phyloP scores from a whole-genome alignment of 1,140 invertebrate genomes.

The Bombus sibiricus region DNA sequence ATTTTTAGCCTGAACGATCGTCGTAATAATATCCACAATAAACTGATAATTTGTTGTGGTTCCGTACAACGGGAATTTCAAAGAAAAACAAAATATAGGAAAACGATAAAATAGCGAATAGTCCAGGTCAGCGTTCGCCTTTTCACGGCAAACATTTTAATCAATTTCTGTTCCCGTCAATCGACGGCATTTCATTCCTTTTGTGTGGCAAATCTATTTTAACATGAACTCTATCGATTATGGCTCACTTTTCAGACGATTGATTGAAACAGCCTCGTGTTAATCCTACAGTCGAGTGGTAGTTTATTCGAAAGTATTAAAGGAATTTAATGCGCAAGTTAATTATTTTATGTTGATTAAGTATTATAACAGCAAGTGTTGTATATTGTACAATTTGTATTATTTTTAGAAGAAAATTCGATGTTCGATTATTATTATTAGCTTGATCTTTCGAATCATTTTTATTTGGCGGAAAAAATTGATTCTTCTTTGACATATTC shows the following conservation, averaged over 20 bases:
- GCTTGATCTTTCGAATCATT: not conserved
- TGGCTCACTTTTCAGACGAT: not conserved
- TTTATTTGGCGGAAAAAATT: not conserved
- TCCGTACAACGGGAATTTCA: not conserved
- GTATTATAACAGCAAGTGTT: not conserved
- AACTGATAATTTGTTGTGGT: not conserved
- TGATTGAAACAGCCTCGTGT: not conserved
- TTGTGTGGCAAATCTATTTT: not conserved
- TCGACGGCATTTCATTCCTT: slow-evolving; percentile 6
- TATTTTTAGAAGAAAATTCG: not conserved
- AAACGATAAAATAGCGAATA: slow-evolving; percentile 15
- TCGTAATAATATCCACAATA: not conserved
- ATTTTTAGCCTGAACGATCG: not conserved
- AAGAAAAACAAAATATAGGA: not conserved
- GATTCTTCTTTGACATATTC: not conserved
- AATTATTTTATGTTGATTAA: not conserved
- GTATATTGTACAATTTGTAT: not conserved
- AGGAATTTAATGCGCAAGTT: not conserved
- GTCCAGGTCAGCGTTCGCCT: not conserved
- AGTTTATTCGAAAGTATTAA: not conserved
- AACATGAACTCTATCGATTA: not conserved
- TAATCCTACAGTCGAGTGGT: not conserved
- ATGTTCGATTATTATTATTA: not conserved
- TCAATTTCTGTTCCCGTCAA: slow-evolving; percentile 3
- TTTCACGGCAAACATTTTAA: slow-evolving; percentile 9